phyloP scores from a whole-genome alignment of 2,113 vertebrate genomes.

The Pelecanoides urinatrix region DNA sequence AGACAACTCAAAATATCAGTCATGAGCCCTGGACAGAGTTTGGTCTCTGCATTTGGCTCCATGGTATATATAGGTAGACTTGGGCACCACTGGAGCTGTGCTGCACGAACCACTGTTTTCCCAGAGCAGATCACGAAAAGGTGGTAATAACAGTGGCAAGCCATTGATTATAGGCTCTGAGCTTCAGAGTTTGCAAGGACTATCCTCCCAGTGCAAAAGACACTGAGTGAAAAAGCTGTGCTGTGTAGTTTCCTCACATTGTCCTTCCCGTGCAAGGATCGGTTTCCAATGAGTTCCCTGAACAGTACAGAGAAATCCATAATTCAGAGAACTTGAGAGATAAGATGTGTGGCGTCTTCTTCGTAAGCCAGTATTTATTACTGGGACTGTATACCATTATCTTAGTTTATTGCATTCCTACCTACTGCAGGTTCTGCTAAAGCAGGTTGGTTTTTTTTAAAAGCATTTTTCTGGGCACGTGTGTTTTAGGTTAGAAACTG shows the following conservation, averaged over 20 bases:
- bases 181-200: not conserved
- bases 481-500: not conserved
- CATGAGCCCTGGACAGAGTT: not conserved
- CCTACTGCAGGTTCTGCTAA: not conserved
- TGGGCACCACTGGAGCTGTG: not conserved
- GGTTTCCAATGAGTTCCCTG: not conserved
- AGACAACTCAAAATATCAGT: not conserved
- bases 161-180: not conserved
- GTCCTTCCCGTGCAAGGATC: not conserved
- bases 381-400: not conserved
- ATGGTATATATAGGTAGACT: fast-evolving
- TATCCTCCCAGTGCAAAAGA: not conserved
- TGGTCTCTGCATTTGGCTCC: not conserved
- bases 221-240: not conserved
- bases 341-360: not conserved
- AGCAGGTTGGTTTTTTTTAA: not conserved
- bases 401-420: not conserved
- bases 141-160: not conserved
- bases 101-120: not conserved
- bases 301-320: not conserved
- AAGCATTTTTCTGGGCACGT: not conserved
- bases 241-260: not conserved
- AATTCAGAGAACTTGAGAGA: not conserved
- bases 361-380: not conserved
- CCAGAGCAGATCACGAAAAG: not conserved